phyloP scores from a whole-genome alignment of 53 echinoderm and acorn worm species.

The Arbacia lixula region DNA sequence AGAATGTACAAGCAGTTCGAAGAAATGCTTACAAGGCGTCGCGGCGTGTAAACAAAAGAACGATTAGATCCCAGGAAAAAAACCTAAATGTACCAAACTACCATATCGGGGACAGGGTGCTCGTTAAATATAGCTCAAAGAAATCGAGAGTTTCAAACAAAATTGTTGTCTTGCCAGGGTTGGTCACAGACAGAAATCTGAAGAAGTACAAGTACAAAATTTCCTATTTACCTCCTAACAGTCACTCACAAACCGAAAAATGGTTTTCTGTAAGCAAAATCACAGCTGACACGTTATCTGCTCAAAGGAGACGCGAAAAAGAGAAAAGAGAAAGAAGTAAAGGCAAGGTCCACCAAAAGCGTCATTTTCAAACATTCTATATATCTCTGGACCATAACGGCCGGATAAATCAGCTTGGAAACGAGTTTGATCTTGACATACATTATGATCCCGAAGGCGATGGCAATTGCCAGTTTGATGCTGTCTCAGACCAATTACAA shows the following conservation, averaged over 20 bases:
- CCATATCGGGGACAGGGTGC: slow-evolving; percentile 18
- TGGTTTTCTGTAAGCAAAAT: slow-evolving; percentile 37
- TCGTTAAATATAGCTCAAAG: slow-evolving; percentile 21
- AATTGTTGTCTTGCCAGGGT: slow-evolving; percentile 10
- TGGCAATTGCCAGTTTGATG: slow-evolving; percentile 52
- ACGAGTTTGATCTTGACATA: slow-evolving; percentile 23
- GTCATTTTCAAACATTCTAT: slow-evolving; percentile 18
- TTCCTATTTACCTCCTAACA: background rate
- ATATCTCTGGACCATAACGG: background rate
- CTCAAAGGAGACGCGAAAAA: slow-evolving; percentile 37
- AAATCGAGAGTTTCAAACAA: slow-evolving; percentile 36
- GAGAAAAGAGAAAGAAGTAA: background rate
- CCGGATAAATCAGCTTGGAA: slow-evolving; percentile 11
- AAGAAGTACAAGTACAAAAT: slow-evolving; percentile 24
- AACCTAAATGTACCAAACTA: slow-evolving; percentile 41
- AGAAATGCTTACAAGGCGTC: slow-evolving; percentile 26
- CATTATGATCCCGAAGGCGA: slow-evolving; percentile 23
- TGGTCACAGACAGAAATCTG: slow-evolving; percentile 11
- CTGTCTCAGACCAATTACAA: slow-evolving; percentile 22
- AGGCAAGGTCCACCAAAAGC: slow-evolving; percentile 8
- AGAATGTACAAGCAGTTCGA: background rate
- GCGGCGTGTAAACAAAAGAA: slow-evolving; percentile 13
- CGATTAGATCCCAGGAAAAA: slow-evolving; percentile 12
- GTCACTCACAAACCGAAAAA: slow-evolving; percentile 1
- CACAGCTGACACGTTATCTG: slow-evolving; percentile 10